A percentile compares a stretch with the other conserved stretches of the same genome.
Evolutionary conservation across 2,113 vertebrate species (phyloP).

Genomic region (Grammomys dolichurus): DNA sequence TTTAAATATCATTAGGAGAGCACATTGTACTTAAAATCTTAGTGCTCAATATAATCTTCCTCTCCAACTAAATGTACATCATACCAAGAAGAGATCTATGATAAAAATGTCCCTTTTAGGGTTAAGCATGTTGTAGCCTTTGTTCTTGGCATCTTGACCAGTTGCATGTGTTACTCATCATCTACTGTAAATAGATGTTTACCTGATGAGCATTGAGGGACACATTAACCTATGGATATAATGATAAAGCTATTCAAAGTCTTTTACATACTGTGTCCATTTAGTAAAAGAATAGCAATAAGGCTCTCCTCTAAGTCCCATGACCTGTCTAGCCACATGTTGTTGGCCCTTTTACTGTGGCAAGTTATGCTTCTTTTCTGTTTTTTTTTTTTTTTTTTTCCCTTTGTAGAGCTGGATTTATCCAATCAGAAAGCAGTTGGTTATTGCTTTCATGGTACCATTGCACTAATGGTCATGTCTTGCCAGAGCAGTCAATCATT

Average conservation of each 20-base stretch:
- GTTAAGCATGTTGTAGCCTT: not conserved
- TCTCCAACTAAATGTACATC: not conserved
- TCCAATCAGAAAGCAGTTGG: not conserved
- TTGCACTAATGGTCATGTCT: not conserved
- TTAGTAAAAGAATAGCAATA: not conserved
- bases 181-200: not conserved
- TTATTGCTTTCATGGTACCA: not conserved
- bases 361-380: not conserved
- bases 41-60: not conserved
- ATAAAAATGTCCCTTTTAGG: not conserved
- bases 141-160: not conserved
- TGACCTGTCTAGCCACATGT: not conserved
- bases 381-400: accelerated
- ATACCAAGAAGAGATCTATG: not conserved
- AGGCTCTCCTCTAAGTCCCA: not conserved
- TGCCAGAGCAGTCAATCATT: not conserved
- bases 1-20: conserved; percentile 38
- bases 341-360: not conserved
- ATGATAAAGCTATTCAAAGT: not conserved
- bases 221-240: not conserved
- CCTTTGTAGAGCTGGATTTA: not conserved
- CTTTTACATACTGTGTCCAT: not conserved
- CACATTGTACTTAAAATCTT: not conserved
- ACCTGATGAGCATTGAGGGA: not conserved
- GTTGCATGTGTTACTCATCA: not conserved